Evolutionary conservation across 2,888 invertebrate species (phyloP).

Genomic region (Theretra japonica): DNA sequence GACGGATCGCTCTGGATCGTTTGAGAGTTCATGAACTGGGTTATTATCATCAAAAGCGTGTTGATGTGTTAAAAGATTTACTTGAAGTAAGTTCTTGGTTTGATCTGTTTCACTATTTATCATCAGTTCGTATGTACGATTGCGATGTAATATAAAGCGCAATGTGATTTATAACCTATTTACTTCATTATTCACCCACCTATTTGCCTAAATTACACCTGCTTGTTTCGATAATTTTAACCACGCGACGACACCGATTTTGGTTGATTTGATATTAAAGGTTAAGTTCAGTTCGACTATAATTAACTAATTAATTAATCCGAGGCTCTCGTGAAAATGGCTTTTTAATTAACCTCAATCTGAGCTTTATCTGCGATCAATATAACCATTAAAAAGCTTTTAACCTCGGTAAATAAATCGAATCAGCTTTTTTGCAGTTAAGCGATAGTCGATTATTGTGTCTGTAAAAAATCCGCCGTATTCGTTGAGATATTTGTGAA

Average conservation of each 20-base stretch:
- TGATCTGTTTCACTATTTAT: not conserved
- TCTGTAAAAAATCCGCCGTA: not conserved
- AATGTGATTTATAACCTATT: not conserved
- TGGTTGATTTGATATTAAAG: not conserved
- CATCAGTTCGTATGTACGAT: not conserved
- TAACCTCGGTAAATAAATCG: conserved; percentile 7
- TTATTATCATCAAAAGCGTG: not conserved
- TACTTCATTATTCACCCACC: no score
- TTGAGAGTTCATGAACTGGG: not conserved
- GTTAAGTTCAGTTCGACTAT: not conserved
- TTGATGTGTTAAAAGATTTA: not conserved
- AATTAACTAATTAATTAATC: no score
- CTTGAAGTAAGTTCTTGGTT: not conserved
- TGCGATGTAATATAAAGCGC: not conserved
- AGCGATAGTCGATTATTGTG: not conserved
- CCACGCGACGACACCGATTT: not conserved
- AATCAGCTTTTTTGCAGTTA: not conserved
- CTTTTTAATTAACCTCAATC: not conserved
- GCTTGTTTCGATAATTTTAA: no score
- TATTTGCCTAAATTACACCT: no score
- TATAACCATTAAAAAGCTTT: not conserved
- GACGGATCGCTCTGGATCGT: conserved; percentile 6
- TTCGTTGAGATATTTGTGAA: conserved; percentile 34
- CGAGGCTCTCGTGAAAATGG: no score
- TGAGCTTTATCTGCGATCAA: not conserved